Conservation (phyloP, 2,797 vertebrate species). For the Lepilemur septentrionalis region DNA sequence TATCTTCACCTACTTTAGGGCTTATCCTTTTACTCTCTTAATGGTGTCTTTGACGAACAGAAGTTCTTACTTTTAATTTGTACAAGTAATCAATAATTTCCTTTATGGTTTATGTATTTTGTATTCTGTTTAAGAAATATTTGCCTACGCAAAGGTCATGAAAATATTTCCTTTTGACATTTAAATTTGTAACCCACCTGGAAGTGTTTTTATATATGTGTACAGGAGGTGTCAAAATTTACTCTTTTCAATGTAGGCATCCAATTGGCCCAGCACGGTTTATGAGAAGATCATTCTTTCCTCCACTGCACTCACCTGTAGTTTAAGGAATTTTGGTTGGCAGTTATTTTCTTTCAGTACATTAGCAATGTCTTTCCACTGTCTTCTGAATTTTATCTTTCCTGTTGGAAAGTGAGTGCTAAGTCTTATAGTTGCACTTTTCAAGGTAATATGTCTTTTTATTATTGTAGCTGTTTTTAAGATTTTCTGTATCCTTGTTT, state of each 20-base stretch:
- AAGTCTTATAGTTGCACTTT: not conserved
- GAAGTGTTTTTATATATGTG: not conserved
- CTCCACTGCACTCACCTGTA: not conserved
- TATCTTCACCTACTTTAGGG: not conserved
- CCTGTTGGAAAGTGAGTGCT: not conserved
- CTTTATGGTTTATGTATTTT: not conserved
- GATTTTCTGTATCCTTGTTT: not conserved
- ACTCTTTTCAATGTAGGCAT: not conserved
- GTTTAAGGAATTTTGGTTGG: not conserved
- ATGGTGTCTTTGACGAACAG: not conserved
- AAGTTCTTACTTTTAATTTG: slow-evolving; percentile 14
- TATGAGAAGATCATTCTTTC: not conserved
- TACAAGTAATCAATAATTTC: not conserved
- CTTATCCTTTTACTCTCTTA: not conserved
- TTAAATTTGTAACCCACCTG: not conserved
- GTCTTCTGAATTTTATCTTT: not conserved
- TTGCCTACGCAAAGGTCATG: not conserved
- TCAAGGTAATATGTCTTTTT: not conserved
- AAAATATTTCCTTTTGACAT: not conserved
- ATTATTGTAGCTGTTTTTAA: not conserved
- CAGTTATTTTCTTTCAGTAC: not conserved
- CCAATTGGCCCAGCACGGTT: not conserved
- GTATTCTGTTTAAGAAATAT: not conserved
- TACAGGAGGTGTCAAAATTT: not conserved
- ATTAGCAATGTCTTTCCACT: not conserved